Percentiles rank a stretch among this genome's conserved stretches.
These are phyloP conservation scores for Actinostola sp. DNA, from an alignment of 92 coral and sea anemone species.

Conservation along the genomic window DNA sequence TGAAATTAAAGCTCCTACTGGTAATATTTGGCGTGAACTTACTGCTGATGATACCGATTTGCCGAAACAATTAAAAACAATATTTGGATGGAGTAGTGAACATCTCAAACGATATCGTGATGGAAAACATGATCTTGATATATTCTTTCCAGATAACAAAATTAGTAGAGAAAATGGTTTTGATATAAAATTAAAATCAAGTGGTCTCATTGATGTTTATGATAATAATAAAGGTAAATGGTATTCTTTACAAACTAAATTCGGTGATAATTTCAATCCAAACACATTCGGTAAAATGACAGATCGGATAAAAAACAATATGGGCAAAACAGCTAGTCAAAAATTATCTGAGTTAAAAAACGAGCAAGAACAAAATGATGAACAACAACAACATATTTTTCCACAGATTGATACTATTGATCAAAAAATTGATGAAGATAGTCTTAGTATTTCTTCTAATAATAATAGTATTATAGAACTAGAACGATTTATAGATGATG, in stretches of 20 bases:
- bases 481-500: not conserved
- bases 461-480: not conserved
- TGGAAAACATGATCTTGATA: not conserved
- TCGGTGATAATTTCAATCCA: not conserved
- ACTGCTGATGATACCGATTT: not conserved
- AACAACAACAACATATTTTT: not conserved
- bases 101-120: not conserved
- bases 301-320: not conserved
- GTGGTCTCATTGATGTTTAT: not conserved
- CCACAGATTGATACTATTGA: not conserved
- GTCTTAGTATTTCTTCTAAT: not conserved
- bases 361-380: not conserved
- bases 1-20: constrained; percentile 2
- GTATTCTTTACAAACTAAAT: not conserved
- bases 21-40: not conserved
- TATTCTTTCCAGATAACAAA: constrained; percentile 4
- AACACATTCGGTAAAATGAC: constrained; percentile 2
- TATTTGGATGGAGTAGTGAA: constrained; percentile 2
- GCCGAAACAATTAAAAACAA: not conserved
- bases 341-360: not conserved
- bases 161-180: not conserved
- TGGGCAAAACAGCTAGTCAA: not conserved
- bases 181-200: not conserved
- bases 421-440: not conserved
- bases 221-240: constrained; percentile 8